Conservation (phyloP, 2,888 invertebrate genomes). For the Melieria picta region DNA sequence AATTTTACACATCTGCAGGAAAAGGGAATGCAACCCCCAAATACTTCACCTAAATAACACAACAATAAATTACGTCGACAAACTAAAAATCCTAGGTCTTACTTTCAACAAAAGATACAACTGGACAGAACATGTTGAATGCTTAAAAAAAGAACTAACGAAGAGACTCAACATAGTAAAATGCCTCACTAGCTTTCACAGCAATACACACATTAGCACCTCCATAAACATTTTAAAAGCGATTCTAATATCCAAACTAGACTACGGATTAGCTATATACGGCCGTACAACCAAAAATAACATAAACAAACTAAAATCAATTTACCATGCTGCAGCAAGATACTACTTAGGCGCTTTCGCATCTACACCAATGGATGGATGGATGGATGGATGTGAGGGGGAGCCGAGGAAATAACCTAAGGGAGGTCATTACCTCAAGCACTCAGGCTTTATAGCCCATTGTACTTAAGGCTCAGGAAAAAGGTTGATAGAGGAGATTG, state of each 20-base stretch:
- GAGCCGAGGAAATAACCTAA: no score
- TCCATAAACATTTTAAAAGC: constrained; percentile 1
- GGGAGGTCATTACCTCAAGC: no score
- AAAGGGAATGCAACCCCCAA: neutral
- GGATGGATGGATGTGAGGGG: no score
- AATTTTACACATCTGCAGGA: neutral
- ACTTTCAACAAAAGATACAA: constrained; percentile 5
- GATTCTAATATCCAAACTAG: constrained; percentile 1
- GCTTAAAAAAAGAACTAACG: neutral
- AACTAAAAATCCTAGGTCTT: neutral
- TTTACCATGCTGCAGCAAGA: constrained; percentile 7
- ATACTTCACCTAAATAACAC: neutral
- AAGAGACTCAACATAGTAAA: neutral
- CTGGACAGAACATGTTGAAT: constrained; percentile 1
- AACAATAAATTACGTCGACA: neutral
- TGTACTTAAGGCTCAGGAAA: no score
- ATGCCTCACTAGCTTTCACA: no score
- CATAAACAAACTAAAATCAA: neutral
- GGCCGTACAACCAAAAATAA: constrained; percentile 5
- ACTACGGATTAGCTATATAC: constrained; percentile 1
- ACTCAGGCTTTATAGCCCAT: no score
- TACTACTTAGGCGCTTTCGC: neutral
- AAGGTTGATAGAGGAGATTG: no score
- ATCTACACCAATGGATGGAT: constrained; percentile 1
- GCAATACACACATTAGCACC: neutral